Conservation (phyloP, 2,888 invertebrate species). For the Agonopterix alstromeriana region DNA sequence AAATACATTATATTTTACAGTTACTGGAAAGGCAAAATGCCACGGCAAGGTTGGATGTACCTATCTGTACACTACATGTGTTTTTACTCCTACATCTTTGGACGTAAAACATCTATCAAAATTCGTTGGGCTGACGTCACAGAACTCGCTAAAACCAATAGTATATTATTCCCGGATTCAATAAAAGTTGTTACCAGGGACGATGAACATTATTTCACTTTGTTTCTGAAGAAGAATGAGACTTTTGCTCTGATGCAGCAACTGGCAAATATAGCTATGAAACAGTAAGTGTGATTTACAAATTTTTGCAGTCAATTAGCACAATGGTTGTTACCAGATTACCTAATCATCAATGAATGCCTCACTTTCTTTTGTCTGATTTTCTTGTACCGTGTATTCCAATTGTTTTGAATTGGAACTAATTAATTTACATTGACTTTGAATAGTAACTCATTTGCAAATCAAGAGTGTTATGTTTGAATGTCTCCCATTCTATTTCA, state of each 20-base stretch:
- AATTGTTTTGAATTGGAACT: too few species aligned
- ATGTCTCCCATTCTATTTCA: too few species aligned
- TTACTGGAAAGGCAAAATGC: constrained; percentile 94
- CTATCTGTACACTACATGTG: constrained; percentile 97
- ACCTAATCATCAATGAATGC: too few species aligned
- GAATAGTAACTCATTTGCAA: too few species aligned
- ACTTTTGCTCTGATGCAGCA: constrained; percentile 96
- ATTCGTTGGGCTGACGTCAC: constrained; percentile 94
- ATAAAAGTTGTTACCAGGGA: constrained; percentile 91
- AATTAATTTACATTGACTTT: too few species aligned
- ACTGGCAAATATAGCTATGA: constrained; percentile 97
- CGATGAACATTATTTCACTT: constrained; percentile 91
- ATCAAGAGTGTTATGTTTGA: too few species aligned
- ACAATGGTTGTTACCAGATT: too few species aligned
- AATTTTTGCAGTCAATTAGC: too few species aligned
- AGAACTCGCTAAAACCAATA: constrained; percentile 85
- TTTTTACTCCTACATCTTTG: constrained; percentile 96
- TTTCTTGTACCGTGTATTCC: too few species aligned
- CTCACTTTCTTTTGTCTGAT: too few species aligned
- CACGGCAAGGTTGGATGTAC: constrained; percentile 98
- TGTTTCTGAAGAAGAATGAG: constrained; percentile 92
- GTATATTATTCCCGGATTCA: constrained; percentile 88
- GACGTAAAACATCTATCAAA: constrained; percentile 91
- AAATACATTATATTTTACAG: constrained; percentile 70
- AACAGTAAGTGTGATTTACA: constrained; percentile 76